These are phyloP conservation scores for Anableps anableps DNA, from an alignment of 2,797 vertebrate genomes.

Conservation along the genomic window DNA sequence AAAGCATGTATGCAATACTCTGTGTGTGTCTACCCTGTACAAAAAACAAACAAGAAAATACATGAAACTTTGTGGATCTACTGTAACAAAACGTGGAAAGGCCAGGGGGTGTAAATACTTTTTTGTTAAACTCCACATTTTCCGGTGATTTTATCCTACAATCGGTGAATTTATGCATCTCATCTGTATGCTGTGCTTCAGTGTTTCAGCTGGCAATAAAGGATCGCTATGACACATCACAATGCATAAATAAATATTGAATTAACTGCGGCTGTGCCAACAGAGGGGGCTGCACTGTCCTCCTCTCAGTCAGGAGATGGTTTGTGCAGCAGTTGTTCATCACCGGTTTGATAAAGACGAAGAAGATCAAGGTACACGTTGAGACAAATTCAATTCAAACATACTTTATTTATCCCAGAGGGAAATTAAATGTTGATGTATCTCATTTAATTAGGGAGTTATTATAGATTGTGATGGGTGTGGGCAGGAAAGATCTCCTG, in stretches of 20 bases:
- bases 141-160: not conserved
- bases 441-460: too few species aligned
- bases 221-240: slow-evolving; percentile 18
- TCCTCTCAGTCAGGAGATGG: not conserved
- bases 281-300: not conserved
- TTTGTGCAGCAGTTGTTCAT: not conserved
- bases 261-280: not conserved
- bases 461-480: too few species aligned
- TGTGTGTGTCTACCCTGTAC: too few species aligned
- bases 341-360: not conserved
- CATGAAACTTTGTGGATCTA: not conserved
- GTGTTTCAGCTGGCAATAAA: not conserved
- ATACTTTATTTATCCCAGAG: too few species aligned
- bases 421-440: too few species aligned
- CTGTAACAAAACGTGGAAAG: not conserved
- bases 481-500: too few species aligned
- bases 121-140: not conserved
- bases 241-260: slow-evolving; percentile 4
- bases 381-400: too few species aligned
- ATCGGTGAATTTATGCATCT: not conserved
- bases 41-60: not conserved
- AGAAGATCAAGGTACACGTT: not conserved
- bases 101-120: not conserved
- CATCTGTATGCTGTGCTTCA: not conserved
- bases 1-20: too few species aligned